Evolutionary conservation across 2,113 vertebrate genomes (phyloP).

Genomic region (Pelobates fuscus): DNA sequence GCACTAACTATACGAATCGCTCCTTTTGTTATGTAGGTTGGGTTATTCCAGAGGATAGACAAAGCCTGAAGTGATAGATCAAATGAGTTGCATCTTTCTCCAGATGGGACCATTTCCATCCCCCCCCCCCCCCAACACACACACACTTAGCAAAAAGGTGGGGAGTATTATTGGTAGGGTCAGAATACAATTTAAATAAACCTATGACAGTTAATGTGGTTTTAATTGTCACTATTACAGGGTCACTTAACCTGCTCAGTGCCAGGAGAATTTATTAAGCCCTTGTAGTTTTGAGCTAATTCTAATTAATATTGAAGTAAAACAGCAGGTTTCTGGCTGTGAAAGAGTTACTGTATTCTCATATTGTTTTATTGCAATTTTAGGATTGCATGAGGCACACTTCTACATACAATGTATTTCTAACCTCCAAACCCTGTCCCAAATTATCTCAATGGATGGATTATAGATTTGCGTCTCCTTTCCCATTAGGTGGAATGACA

Average conservation of each 20-base stretch:
- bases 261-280: neutral
- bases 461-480: too few relatives aligned
- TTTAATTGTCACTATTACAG: slow-evolving; percentile 62
- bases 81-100: slow-evolving; percentile 88
- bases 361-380: too few relatives aligned
- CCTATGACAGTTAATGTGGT: neutral
- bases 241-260: slow-evolving; percentile 21
- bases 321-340: too few relatives aligned
- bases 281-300: too few relatives aligned
- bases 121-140: slow-evolving; percentile 58
- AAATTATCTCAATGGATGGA: too few relatives aligned
- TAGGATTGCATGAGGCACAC: too few relatives aligned
- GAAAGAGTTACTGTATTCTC: too few relatives aligned
- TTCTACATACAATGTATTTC: too few relatives aligned
- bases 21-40: slow-evolving; percentile 70
- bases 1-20: too few relatives aligned
- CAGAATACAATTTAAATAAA: slow-evolving; percentile 23
- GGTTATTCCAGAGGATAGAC: slow-evolving; percentile 80
- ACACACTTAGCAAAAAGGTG: slow-evolving; percentile 54
- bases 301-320: too few relatives aligned
- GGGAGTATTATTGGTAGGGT: slow-evolving; percentile 7
- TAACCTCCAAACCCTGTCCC: too few relatives aligned
- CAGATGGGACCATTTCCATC: slow-evolving; percentile 97
- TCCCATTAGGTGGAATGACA: too few relatives aligned
- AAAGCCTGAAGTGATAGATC: slow-evolving; percentile 85